These are phyloP conservation scores for Xestia c-nigrum DNA, from an alignment of 2,888 invertebrate genomes.

Conservation along the genomic window DNA sequence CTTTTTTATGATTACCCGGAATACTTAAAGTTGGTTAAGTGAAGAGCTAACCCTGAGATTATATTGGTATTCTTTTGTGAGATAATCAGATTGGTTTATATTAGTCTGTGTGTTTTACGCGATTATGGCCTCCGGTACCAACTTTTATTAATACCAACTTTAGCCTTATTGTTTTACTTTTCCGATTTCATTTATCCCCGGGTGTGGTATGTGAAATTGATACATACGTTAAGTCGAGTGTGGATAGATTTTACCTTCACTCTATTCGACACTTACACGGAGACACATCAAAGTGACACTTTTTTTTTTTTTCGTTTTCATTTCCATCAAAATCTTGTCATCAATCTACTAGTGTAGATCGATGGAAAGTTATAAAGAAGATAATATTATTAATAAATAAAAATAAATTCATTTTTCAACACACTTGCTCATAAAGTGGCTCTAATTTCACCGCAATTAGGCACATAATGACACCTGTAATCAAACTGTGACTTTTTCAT, in stretches of 20 bases:
- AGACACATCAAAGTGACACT: not conserved
- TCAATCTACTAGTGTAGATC: not conserved
- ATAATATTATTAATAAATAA: no score
- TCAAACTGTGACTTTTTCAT: no score
- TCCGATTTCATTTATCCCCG: not conserved
- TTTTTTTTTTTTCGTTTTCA: no score
- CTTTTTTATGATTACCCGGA: constrained; percentile 55
- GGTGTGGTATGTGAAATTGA: not conserved
- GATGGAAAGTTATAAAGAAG: no score
- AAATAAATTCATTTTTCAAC: no score
- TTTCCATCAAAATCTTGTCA: not conserved
- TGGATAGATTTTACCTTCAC: not conserved
- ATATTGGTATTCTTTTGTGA: constrained; percentile 21
- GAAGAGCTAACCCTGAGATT: constrained; percentile 24
- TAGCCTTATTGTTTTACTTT: constrained; percentile 7
- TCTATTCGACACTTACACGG: not conserved
- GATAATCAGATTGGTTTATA: constrained; percentile 17
- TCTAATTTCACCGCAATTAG: no score
- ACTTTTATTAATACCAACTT: not conserved
- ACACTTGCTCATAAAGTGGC: no score
- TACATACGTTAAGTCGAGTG: not conserved
- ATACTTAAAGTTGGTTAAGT: constrained; percentile 45
- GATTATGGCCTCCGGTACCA: not conserved
- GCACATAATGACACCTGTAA: no score
- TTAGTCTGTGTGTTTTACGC: not conserved